A percentile compares a stretch with the other conserved stretches of the same genome.
These are phyloP conservation scores for Myodes glareolus DNA, from an alignment of 2,113 vertebrate species.

Conservation along the genomic window DNA sequence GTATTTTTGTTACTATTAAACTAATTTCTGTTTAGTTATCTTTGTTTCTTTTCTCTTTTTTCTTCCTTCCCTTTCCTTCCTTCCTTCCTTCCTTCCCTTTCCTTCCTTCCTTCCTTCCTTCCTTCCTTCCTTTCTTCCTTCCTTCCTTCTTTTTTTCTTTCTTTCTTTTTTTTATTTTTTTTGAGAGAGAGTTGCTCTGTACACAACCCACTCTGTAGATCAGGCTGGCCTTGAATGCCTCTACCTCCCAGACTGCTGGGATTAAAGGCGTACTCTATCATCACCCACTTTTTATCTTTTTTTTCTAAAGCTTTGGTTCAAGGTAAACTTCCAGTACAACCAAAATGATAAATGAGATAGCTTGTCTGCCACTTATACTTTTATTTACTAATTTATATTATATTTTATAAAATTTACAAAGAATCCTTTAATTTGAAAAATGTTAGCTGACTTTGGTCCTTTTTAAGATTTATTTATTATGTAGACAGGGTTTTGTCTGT, in stretches of 20 bases:
- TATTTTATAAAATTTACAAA: background rate
- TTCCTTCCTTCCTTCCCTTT: background rate
- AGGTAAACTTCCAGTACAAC: background rate
- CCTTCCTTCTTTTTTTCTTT: background rate
- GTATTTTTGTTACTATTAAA: background rate
- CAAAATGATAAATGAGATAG: background rate
- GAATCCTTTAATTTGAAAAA: background rate
- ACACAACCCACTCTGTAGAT: background rate
- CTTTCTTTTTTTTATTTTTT: background rate
- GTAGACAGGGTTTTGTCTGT: too few relatives aligned
- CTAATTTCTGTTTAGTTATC: background rate
- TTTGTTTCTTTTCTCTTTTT: background rate
- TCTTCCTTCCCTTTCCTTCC: too few relatives aligned
- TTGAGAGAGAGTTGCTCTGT: background rate
- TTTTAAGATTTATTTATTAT: background rate
- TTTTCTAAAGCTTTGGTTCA: conserved; percentile 42
- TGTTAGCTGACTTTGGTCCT: background rate
- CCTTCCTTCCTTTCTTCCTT: too few relatives aligned
- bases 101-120: too few relatives aligned
- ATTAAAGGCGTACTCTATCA: background rate
- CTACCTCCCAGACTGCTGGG: background rate
- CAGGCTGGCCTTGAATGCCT: background rate
- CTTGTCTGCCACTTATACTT: background rate
- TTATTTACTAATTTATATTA: background rate
- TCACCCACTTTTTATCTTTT: background rate